Evolutionary conservation across 2,797 vertebrate species (phyloP).

Genomic region (Macropodus opercularis): DNA sequence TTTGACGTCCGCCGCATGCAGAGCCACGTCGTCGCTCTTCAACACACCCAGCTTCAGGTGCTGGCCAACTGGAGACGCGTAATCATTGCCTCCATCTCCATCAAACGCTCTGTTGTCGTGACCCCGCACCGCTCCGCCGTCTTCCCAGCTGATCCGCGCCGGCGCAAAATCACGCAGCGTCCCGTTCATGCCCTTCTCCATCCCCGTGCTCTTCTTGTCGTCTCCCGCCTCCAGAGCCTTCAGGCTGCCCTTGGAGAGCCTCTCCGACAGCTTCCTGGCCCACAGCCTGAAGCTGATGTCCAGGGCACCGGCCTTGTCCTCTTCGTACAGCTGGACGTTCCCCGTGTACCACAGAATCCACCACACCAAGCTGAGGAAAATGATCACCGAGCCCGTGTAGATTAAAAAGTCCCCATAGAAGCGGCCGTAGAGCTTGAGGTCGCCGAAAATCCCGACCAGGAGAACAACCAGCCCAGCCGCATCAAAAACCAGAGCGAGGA

Average conservation of each 20-base stretch:
- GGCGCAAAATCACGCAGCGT: conserved; percentile 18
- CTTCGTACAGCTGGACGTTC: conserved; percentile 69
- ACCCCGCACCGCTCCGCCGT: conserved; percentile 17
- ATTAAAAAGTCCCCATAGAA: conserved; percentile 87
- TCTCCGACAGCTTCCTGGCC: conserved; percentile 78
- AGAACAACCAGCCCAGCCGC: conserved; percentile 70
- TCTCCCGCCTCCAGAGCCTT: conserved; percentile 55
- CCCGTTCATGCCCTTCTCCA: conserved; percentile 45
- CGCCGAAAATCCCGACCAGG: conserved; percentile 81
- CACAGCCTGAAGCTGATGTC: conserved; percentile 72
- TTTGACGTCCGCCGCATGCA: conserved; percentile 39
- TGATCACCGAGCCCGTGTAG: conserved; percentile 81
- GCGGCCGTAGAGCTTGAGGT: conserved; percentile 69
- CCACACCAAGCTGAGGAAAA: conserved; percentile 84
- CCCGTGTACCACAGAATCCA: conserved; percentile 85
- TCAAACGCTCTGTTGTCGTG: conserved; percentile 75
- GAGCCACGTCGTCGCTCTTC: conserved; percentile 46
- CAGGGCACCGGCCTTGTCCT: conserved; percentile 32
- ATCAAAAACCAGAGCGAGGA: conserved; percentile 78
- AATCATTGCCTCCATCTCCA: conserved; percentile 49
- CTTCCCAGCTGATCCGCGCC: conserved; percentile 53
- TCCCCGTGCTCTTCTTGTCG: conserved; percentile 27
- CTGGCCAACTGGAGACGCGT: conserved; percentile 23
- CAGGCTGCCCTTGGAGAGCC: conserved; percentile 62
- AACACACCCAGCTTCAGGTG: conserved; percentile 69